Evolutionary conservation across 2,888 invertebrate species (phyloP).

Genomic region (Catocala nupta): DNA sequence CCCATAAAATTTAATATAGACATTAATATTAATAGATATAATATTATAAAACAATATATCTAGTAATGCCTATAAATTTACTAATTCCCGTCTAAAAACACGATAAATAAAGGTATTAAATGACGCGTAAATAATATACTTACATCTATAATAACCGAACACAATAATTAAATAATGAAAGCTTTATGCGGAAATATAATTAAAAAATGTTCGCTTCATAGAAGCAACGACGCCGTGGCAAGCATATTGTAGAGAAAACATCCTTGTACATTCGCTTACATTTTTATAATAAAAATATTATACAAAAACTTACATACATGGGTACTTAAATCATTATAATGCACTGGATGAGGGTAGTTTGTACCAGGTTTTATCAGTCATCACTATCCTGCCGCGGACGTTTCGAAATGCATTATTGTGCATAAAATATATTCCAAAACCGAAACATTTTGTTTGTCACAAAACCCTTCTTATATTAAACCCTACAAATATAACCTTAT

Average conservation of each 20-base stretch:
- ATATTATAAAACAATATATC: slow-evolving; percentile 68
- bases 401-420: slow-evolving; percentile 78
- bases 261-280: slow-evolving; percentile 72
- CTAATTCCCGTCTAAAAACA: slow-evolving; percentile 66
- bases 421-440: slow-evolving; percentile 69
- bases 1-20: slow-evolving; percentile 65
- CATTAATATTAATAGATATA: slow-evolving; percentile 65
- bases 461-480: slow-evolving; percentile 61
- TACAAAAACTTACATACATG: slow-evolving; percentile 78
- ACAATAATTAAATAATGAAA: slow-evolving; percentile 34
- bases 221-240: slow-evolving; percentile 78
- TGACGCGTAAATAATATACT: slow-evolving; percentile 62
- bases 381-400: slow-evolving; percentile 64
- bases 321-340: slow-evolving; percentile 78
- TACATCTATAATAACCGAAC: slow-evolving; percentile 44
- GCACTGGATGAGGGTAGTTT: slow-evolving; percentile 81
- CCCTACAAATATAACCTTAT: slow-evolving; percentile 49
- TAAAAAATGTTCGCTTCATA: slow-evolving; percentile 72
- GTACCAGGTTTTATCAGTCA: slow-evolving; percentile 79
- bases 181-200: slow-evolving; percentile 39
- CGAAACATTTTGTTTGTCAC: slow-evolving; percentile 65
- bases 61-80: slow-evolving; percentile 69
- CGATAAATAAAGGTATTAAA: slow-evolving; percentile 62
- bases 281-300: slow-evolving; percentile 69
- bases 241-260: slow-evolving; percentile 63